Base-by-base conservation (phyloP, 2,888 invertebrate genomes). In the Drosophila subquinaria region DNA sequence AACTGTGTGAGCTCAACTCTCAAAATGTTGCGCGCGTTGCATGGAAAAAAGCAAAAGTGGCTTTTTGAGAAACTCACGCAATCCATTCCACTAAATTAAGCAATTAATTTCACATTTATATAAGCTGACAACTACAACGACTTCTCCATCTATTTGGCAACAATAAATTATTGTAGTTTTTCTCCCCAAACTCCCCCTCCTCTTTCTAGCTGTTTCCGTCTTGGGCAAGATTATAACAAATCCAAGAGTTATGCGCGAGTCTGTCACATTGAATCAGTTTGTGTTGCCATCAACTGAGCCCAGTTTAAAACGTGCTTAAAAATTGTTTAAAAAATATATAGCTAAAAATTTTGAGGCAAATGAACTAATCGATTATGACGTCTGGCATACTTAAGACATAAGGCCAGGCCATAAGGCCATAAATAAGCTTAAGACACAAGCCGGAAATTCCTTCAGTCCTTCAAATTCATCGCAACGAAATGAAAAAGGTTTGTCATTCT, bases 1-100 rank as follows among this genome's bases (percentile, higher is more conserved):
- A 81, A 84, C 88, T 42, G 84, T 52, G 81, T 56, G 63, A 72
- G 79, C 65, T 66, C 67, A 63, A 72, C 66, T 61, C 67, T 63
- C 66, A 62, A 69, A 56, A 63, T 45, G 81, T 43, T 51, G 57
- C 66, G 45, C 43, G 51, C 57, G 51, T 60, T 66, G 57, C 36
- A 56, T 57, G 57, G 35, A 50, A 61, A 73, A 27, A 76, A 81
- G 69, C 77, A 80, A 76, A 73, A 80, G 76, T 81, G 56, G 68
- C 60, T 75, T 60, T 68, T 73, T 42, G 48, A 56, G 66, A 67
- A 75, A 86, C 89, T 80, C 87, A 73, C 66, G 76, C 89, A 70
- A 89, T 88, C 79, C 88, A 85, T 86, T 86, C 90, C 88, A 89
- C 88, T 89, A 81, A 89, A 86, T 86, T 86, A 89, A 88, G 88